Evolutionary conservation across 1,140 invertebrate genomes (phyloP).

Genomic region (Atta texana): DNA sequence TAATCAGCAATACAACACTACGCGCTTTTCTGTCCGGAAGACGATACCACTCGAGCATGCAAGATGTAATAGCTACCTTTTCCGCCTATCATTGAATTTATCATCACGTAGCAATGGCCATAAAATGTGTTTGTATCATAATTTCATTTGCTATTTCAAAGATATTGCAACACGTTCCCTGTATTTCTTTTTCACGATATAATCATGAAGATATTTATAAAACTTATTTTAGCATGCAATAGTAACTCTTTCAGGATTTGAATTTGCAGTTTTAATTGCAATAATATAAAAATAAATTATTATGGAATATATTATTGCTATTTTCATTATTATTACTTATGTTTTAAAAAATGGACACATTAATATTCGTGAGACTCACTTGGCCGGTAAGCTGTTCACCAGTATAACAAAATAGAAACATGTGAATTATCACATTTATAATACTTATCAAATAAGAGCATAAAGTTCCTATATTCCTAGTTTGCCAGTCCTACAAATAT

Average conservation of each 20-base stretch:
- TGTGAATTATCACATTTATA: constrained; percentile 72
- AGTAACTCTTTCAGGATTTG: not conserved
- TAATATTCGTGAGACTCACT: constrained; percentile 54
- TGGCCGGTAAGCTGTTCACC: constrained; percentile 73
- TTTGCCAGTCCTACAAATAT: constrained; percentile 73
- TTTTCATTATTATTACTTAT: not conserved
- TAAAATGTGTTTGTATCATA: constrained; percentile 22
- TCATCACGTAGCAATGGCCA: not conserved
- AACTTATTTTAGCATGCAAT: constrained; percentile 1
- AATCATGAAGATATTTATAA: not conserved
- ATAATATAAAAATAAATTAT: not conserved
- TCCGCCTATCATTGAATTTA: constrained; percentile 62
- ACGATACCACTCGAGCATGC: constrained; percentile 72
- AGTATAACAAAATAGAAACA: constrained; percentile 78
- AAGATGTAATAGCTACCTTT: constrained; percentile 65
- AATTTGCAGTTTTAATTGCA: constrained; percentile 4
- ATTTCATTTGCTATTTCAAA: constrained; percentile 60
- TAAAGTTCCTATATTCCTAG: constrained; percentile 48
- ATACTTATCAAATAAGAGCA: constrained; percentile 67
- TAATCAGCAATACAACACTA: constrained; percentile 67
- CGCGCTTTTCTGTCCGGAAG: constrained; percentile 65
- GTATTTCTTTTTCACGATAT: constrained; percentile 8
- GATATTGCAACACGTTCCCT: constrained; percentile 34
- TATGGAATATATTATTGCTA: not conserved
- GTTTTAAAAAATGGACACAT: not conserved